Percentiles rank a stretch among this genome's conserved stretches.
phyloP scores from a whole-genome alignment of 2,113 vertebrate species.

The Corapipo altera region DNA sequence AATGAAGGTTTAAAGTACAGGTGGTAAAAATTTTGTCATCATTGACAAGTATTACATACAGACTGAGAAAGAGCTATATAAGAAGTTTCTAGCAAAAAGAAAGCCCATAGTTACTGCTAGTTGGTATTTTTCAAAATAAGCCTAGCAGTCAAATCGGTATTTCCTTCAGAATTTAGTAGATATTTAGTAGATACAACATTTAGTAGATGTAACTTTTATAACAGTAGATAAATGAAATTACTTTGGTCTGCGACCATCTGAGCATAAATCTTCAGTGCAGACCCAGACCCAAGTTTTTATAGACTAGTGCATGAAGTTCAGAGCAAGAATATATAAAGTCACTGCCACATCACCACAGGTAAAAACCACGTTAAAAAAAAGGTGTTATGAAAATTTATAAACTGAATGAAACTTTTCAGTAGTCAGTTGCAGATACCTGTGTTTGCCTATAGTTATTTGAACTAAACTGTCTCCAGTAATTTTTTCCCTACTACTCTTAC shows the following conservation, averaged over 20 bases:
- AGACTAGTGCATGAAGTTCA: background rate
- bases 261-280: background rate
- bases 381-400: fast-evolving
- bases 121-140: background rate
- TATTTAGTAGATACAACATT: too few species aligned
- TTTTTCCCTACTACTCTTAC: background rate
- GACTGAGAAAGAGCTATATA: conserved; percentile 69
- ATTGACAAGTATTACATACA: conserved; percentile 39
- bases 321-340: background rate
- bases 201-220: background rate
- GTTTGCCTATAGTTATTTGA: background rate
- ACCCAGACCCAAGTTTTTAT: background rate
- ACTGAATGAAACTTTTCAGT: background rate
- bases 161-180: background rate
- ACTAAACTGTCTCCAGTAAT: background rate
- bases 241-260: background rate
- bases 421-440: background rate
- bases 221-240: background rate
- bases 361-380: background rate
- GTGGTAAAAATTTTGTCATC: background rate
- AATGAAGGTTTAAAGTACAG: background rate
- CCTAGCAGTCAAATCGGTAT: background rate
- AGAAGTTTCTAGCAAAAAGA: background rate
- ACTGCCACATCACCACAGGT: background rate
- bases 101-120: background rate